A percentile compares a stretch with the other conserved stretches of the same genome.
Evolutionary conservation across 1,140 invertebrate genomes (phyloP).

Genomic region (Rhynchophorus ferrugineus): DNA sequence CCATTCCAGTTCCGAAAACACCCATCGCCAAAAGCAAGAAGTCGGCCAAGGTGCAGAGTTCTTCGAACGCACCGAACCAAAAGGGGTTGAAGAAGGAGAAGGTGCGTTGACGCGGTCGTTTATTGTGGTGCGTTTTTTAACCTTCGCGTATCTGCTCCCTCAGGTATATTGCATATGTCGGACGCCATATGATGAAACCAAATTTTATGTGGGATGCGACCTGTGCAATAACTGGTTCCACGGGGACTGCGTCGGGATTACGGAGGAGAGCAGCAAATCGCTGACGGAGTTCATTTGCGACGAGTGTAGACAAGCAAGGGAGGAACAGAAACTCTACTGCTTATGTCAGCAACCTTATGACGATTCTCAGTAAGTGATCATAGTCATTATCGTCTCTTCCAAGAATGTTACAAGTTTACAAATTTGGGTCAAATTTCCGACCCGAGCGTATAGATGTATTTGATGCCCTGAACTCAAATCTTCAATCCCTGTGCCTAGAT

Average conservation of each 20-base stretch:
- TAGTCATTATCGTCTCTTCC: neutral
- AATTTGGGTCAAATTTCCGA: too few relatives aligned
- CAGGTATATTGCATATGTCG: constrained; percentile 87
- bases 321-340: constrained; percentile 91
- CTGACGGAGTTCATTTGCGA: constrained; percentile 85
- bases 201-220: constrained; percentile 97
- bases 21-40: neutral
- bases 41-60: constrained; percentile 8
- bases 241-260: constrained; percentile 91
- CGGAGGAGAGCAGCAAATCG: constrained; percentile 84
- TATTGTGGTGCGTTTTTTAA: too few relatives aligned
- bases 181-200: constrained; percentile 90
- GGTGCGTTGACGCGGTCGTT: constrained; percentile 4
- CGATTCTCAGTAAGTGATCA: constrained; percentile 80
- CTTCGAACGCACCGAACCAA: constrained; percentile 4
- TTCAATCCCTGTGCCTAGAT: too few relatives aligned
- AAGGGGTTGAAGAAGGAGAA: constrained; percentile 19
- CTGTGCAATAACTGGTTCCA: constrained; percentile 98
- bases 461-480: too few relatives aligned
- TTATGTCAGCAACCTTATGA: constrained; percentile 94
- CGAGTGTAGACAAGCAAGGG: constrained; percentile 76
- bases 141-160: too few relatives aligned
- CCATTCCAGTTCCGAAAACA: constrained; percentile 33
- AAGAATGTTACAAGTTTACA: constrained; percentile 1
- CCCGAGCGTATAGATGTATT: too few relatives aligned